Evolutionary conservation across 2,888 invertebrate genomes (phyloP).

Genomic region (Pterobdella sp.): DNA sequence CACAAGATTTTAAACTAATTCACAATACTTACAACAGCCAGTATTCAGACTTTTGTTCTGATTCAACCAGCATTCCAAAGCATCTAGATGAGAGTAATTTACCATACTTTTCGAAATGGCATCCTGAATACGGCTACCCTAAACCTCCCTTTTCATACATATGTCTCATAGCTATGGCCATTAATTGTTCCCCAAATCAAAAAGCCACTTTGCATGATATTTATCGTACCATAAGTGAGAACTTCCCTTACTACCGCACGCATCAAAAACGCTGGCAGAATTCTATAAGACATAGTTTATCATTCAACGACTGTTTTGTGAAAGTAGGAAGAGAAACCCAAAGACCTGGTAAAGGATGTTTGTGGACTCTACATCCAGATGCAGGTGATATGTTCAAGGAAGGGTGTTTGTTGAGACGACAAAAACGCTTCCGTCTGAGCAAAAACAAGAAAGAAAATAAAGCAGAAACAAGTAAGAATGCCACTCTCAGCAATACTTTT

Average conservation of each 20-base stretch:
- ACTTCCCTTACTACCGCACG: slow-evolving; percentile 95
- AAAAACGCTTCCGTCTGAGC: slow-evolving; percentile 84
- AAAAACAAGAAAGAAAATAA: slow-evolving; percentile 19
- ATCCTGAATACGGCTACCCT: slow-evolving; percentile 66
- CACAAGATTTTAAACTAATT: no score
- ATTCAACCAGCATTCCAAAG: not conserved
- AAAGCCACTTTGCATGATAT: slow-evolving; percentile 97
- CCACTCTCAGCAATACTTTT: no score
- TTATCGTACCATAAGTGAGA: slow-evolving; percentile 98
- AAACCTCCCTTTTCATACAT: slow-evolving; percentile 87
- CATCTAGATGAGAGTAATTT: not conserved
- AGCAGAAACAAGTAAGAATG: no score
- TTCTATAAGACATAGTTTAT: slow-evolving; percentile 90
- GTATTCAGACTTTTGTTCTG: no score
- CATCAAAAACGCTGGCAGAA: slow-evolving; percentile 99
- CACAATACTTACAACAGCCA: no score
- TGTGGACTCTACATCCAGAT: slow-evolving; percentile 96
- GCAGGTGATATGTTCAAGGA: slow-evolving; percentile 99
- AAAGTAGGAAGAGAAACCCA: slow-evolving; percentile 81
- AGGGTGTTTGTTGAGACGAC: slow-evolving; percentile 89
- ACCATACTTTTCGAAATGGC: slow-evolving; percentile 24
- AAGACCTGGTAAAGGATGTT: slow-evolving; percentile 95
- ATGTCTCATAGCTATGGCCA: slow-evolving; percentile 97
- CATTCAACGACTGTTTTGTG: slow-evolving; percentile 98
- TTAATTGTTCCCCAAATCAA: slow-evolving; percentile 86